Evolutionary conservation across 2,888 invertebrate genomes (phyloP), one percentile per base, ranked within the genome.

Genomic region (Acrobasis repandana): DNA sequence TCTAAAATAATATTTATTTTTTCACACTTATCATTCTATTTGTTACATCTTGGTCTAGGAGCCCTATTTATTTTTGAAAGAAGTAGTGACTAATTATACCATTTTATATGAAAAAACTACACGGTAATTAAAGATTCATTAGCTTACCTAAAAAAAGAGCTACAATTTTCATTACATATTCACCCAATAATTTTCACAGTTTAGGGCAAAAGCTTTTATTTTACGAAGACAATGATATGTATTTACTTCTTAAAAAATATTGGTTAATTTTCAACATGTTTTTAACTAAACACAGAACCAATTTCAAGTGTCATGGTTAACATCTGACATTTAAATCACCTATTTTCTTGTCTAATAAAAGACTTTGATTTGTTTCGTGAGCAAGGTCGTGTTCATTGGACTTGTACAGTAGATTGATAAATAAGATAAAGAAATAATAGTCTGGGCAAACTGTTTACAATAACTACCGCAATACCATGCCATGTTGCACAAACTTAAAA

Each of bases 291-390:
- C 43, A 43, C 43, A 43, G n/a, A 43, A 14, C 43, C 43, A 43
- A 43, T 43, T 58, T 52, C 15, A 49, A 52, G 20, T 16, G 36
- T 52, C 59, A 51, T 51, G 59, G 59, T 52, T 38, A 59, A 52
- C 38, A 38, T 59, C 51, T 59, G 51, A 46, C 59, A 59, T 59
- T 59, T 59, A 50, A 38, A 59, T 43, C 28, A 43, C 28, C 59
- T 14, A 58, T 58, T 58, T 49, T 51, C 18, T 52, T 43, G 50
- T 51, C 38, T 50, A 48, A 48, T 16, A 34, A 51, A 14, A 20
- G 28, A 15, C 54, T 51, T 43, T 51, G 46, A 52, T 59, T 33
- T 51, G 57, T 47, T 48, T 16, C n/a, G 34, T 10, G 18, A 43
- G 10, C 54, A 38, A 54, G 54, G 54, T 20, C 54, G 18, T 20